phyloP scores from a whole-genome alignment of 2,797 vertebrate species.

The Acanthopagrus latus region DNA sequence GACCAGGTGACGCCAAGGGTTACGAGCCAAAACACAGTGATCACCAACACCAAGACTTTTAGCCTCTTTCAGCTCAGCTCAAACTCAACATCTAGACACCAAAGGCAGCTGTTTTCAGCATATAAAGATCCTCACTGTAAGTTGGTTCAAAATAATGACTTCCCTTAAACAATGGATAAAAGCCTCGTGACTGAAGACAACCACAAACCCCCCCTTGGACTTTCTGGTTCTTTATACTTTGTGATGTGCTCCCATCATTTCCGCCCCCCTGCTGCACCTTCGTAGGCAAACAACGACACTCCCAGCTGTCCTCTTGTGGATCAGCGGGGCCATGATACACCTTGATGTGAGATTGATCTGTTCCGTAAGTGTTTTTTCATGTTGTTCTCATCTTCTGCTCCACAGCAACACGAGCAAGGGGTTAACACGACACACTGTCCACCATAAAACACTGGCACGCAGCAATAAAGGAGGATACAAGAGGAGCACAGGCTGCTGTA shows the following conservation, averaged over 20 bases:
- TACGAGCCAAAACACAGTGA: background rate
- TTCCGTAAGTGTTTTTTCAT: background rate
- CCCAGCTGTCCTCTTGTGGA: too few relatives aligned
- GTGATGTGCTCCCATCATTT: too few relatives aligned
- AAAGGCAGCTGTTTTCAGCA: background rate
- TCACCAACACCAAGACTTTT: background rate
- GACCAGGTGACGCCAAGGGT: background rate
- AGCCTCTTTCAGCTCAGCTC: background rate
- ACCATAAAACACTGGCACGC: conserved; percentile 14
- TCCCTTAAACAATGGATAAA: too few relatives aligned
- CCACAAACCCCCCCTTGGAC: too few relatives aligned
- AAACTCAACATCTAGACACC: background rate
- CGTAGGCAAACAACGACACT: too few relatives aligned
- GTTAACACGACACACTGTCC: conserved; percentile 1
- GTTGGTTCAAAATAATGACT: too few relatives aligned
- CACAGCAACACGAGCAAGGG: background rate
- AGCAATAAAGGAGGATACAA: conserved; percentile 23
- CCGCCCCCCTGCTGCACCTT: too few relatives aligned
- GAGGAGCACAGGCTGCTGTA: conserved; percentile 15
- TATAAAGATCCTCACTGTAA: background rate
- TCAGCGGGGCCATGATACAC: too few relatives aligned
- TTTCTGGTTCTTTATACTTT: too few relatives aligned
- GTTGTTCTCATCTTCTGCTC: conserved; percentile 23
- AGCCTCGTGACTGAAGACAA: too few relatives aligned
- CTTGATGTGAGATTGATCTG: too few relatives aligned